phyloP scores from a whole-genome alignment of 2,888 invertebrate genomes.

The Lepetodrilus schrolli region DNA sequence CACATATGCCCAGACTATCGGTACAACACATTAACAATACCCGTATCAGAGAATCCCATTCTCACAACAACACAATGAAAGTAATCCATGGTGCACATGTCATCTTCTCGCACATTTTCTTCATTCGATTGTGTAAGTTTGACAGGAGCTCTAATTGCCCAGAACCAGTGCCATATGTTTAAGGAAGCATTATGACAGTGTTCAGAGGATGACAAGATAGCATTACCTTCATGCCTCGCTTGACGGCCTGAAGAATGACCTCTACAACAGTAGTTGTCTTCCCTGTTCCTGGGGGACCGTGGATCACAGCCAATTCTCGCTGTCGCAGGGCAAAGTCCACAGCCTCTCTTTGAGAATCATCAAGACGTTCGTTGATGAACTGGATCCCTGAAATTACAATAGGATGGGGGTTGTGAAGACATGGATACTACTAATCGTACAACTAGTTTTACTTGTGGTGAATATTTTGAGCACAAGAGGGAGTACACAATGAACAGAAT shows the following conservation, averaged over 20 bases:
- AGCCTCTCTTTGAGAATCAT: conserved; percentile 77
- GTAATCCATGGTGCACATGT: too few species aligned
- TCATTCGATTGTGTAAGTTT: too few species aligned
- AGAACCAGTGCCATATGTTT: not conserved
- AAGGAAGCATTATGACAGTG: not conserved
- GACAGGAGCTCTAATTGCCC: too few species aligned
- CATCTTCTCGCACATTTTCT: too few species aligned
- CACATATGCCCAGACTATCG: too few species aligned
- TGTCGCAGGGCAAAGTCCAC: conserved; percentile 77
- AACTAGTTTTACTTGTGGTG: too few species aligned
- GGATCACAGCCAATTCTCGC: conserved; percentile 78
- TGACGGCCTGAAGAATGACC: conserved; percentile 77
- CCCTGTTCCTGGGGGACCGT: conserved; percentile 79
- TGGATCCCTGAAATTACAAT: conserved; percentile 53
- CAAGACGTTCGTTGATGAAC: conserved; percentile 69
- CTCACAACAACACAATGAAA: too few species aligned
- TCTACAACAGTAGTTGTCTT: conserved; percentile 80
- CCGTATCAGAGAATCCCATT: too few species aligned
- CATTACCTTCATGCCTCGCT: conserved; percentile 74
- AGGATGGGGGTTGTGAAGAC: not conserved
- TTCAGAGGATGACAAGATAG: not conserved
- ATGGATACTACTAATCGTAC: not conserved
- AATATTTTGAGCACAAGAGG: too few species aligned
- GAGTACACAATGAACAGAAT: not conserved
- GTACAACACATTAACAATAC: too few species aligned